phyloP scores from a whole-genome alignment of 2,888 invertebrate species.

The Tachina grossa region DNA sequence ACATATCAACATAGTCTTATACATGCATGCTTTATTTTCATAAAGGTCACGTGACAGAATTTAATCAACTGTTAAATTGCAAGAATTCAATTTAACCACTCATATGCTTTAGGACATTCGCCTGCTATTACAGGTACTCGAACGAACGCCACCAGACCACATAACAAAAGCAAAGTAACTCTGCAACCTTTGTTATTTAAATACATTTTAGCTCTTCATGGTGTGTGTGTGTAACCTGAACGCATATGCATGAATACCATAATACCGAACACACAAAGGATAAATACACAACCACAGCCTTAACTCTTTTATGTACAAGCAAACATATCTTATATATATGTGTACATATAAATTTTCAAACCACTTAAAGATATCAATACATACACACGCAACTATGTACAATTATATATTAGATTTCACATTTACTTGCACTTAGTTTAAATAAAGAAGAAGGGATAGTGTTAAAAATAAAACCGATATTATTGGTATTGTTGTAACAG shows the following conservation, averaged over 20 bases:
- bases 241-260: neutral
- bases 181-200: conserved; percentile 56
- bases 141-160: conserved; percentile 14
- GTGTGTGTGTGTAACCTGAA: conserved; percentile 44
- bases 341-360: conserved; percentile 23
- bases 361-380: conserved; percentile 47
- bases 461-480: too few species aligned
- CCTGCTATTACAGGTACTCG: neutral
- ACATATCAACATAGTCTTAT: neutral
- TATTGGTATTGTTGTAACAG: neutral
- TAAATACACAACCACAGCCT: conserved; percentile 36
- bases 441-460: neutral
- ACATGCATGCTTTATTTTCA: neutral
- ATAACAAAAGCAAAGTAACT: conserved; percentile 18
- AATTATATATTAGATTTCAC: conserved; percentile 53
- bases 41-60: conserved; percentile 69
- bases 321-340: neutral
- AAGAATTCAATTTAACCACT: conserved; percentile 70
- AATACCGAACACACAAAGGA: conserved; percentile 13
- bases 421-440: conserved; percentile 13
- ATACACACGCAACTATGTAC: neutral
- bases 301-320: neutral
- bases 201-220: conserved; percentile 57
- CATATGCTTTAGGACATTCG: conserved; percentile 55
- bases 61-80: conserved; percentile 71